These are phyloP conservation scores for Andinoacara biseriatus DNA, from an alignment of 2,113 vertebrate genomes.

Conservation along the genomic window DNA sequence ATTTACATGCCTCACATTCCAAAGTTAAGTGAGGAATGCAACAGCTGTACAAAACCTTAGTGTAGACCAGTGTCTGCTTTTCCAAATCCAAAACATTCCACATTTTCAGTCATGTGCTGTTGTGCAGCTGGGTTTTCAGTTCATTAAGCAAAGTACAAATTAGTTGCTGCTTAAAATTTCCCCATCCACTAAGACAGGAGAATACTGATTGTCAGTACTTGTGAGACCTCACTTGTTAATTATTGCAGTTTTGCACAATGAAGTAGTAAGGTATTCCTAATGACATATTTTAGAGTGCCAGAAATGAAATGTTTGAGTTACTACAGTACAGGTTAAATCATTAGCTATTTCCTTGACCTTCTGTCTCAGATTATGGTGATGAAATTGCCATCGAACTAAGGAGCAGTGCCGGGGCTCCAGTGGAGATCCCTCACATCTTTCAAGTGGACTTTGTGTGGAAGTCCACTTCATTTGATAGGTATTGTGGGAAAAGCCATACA, in stretches of 20 bases:
- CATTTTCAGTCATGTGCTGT: background rate
- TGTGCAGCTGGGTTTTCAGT: background rate
- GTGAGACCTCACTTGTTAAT: background rate
- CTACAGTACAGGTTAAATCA: background rate
- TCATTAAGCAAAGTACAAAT: background rate
- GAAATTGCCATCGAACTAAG: conserved; percentile 98
- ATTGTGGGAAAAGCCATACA: background rate
- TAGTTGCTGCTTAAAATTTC: background rate
- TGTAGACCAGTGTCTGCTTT: background rate
- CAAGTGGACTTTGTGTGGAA: conserved; percentile 99
- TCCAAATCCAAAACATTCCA: background rate
- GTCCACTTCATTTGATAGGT: conserved; percentile 98
- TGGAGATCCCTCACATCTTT: conserved; percentile 98
- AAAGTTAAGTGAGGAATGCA: background rate
- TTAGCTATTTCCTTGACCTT: background rate
- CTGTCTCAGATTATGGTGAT: conserved; percentile 91
- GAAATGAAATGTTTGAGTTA: conserved; percentile 36
- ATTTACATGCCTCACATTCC: background rate
- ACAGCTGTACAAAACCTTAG: background rate
- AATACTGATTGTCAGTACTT: background rate
- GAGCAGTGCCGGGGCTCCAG: conserved; percentile 94
- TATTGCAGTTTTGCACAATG: background rate
- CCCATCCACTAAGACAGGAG: background rate
- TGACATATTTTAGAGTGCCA: background rate
- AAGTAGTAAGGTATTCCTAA: background rate